phyloP scores from a whole-genome alignment of 2,888 invertebrate species.

The Nomada fabriciana region DNA sequence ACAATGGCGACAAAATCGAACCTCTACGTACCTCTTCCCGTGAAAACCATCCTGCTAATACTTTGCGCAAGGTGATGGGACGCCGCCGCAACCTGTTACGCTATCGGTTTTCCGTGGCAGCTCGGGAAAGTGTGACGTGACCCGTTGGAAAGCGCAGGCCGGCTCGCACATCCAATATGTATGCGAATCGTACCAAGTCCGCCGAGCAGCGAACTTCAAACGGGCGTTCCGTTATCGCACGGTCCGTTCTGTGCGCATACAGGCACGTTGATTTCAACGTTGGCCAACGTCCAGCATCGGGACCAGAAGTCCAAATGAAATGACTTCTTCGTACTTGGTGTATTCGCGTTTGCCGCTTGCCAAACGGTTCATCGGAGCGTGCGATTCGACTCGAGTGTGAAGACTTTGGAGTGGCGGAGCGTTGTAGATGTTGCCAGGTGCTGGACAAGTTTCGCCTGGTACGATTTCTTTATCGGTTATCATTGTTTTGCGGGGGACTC shows the following conservation, averaged over 20 bases:
- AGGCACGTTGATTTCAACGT: constrained; percentile 43
- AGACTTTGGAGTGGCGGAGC: no score
- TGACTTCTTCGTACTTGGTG: constrained; percentile 8
- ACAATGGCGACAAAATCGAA: no score
- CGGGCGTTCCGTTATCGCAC: constrained; percentile 18
- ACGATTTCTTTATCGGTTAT: no score
- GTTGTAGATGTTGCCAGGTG: no score
- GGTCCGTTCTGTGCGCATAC: background rate
- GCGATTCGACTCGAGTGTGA: background rate
- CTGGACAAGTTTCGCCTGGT: no score
- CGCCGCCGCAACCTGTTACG: constrained; percentile 55
- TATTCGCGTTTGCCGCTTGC: background rate
- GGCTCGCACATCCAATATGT: constrained; percentile 21
- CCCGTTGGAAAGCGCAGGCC: constrained; percentile 47
- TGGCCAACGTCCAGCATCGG: constrained; percentile 55
- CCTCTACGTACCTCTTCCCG: no score
- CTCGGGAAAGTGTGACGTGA: constrained; percentile 48
- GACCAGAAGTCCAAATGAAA: constrained; percentile 47
- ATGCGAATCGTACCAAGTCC: background rate
- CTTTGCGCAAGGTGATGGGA: constrained; percentile 5
- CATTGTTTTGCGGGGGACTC: no score
- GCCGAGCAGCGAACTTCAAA: constrained; percentile 31
- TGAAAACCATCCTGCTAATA: background rate
- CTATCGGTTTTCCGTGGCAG: constrained; percentile 43
- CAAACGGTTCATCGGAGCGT: constrained; percentile 13